Evolutionary conservation across 2,888 invertebrate species (phyloP).

Genomic region (Cylloceria caligata): DNA sequence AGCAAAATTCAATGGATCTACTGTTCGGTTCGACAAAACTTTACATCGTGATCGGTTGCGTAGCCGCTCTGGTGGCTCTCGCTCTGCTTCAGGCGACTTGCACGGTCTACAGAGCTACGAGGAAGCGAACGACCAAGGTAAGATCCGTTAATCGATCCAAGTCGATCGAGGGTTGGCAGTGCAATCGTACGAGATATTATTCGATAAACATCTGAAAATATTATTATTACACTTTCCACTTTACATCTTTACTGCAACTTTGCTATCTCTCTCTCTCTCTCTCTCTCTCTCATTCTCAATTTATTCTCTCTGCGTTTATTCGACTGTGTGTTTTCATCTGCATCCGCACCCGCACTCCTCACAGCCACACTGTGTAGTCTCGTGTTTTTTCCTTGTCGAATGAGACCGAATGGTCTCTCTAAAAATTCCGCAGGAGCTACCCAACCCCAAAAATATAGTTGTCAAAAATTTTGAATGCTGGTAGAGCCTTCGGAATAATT

Average conservation of each 20-base stretch:
- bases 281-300: conserved; percentile 15
- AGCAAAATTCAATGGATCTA: conserved; percentile 80
- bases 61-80: conserved; percentile 91
- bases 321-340: conserved; percentile 14
- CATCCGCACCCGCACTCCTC: conserved; percentile 25
- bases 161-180: conserved; percentile 19
- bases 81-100: conserved; percentile 94
- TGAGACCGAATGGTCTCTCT: background rate
- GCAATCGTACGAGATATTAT: conserved; percentile 52
- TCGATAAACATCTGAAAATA: conserved; percentile 4
- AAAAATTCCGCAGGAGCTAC: background rate
- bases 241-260: conserved; percentile 38
- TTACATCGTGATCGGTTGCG: conserved; percentile 93
- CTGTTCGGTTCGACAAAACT: conserved; percentile 91
- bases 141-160: conserved; percentile 64
- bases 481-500: conserved; percentile 11
- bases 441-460: background rate
- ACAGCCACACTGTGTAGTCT: background rate
- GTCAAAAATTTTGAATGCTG: background rate
- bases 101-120: conserved; percentile 90
- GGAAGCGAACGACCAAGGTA: conserved; percentile 89
- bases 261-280: conserved; percentile 44
- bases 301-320: conserved; percentile 30
- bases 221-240: background rate
- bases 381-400: conserved; percentile 1